Evolutionary conservation across 2,888 invertebrate genomes (phyloP).

Genomic region (Piscicola geometra): DNA sequence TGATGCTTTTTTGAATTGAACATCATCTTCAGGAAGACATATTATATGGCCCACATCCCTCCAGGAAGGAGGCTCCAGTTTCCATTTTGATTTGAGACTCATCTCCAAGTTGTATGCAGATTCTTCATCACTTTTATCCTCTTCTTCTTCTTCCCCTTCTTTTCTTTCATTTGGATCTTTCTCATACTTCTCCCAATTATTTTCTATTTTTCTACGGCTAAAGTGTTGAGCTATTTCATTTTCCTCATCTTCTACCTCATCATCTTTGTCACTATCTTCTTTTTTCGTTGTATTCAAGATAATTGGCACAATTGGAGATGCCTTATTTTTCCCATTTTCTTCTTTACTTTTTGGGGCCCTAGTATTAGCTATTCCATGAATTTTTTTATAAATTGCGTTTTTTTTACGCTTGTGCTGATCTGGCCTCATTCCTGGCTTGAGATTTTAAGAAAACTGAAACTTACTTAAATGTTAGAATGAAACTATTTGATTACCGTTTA

Average conservation of each 20-base stretch:
- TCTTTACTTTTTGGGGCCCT: background rate
- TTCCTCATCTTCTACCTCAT: background rate
- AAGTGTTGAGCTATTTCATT: background rate
- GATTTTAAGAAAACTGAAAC: no score
- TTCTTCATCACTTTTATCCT: background rate
- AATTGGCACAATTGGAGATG: background rate
- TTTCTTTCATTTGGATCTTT: constrained; percentile 5
- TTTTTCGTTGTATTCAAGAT: background rate
- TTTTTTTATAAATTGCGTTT: constrained; percentile 27
- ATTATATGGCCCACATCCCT: background rate
- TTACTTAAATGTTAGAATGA: no score
- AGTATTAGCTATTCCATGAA: constrained; percentile 22
- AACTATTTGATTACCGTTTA: no score
- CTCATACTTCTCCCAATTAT: background rate
- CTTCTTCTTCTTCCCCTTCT: constrained; percentile 8
- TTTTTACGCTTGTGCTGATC: constrained; percentile 32
- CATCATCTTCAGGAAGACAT: background rate
- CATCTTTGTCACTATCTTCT: background rate
- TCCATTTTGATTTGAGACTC: background rate
- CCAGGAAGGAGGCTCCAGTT: background rate
- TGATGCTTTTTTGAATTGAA: background rate
- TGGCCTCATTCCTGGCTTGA: constrained; percentile 34
- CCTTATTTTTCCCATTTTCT: background rate
- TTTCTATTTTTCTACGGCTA: constrained; percentile 1
- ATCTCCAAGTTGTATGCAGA: background rate